Evolutionary conservation across 35 echinoderm and acorn worm species (phyloP).

Genomic region (Lytechinus pictus): DNA sequence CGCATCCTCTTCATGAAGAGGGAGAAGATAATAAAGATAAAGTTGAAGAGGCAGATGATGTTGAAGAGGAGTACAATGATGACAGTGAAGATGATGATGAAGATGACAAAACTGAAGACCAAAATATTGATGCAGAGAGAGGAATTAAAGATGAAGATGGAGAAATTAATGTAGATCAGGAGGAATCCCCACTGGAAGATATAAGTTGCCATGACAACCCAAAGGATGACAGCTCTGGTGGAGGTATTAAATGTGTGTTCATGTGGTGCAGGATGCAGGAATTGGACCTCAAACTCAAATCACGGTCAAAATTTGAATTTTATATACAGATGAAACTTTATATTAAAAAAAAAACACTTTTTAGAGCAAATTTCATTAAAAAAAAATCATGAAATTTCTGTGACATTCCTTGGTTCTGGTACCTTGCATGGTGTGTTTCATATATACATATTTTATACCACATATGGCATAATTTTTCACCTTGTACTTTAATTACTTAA

Average conservation of each 20-base stretch:
- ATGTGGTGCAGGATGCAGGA: not conserved
- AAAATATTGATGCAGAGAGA: not conserved
- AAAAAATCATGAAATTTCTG: too few species aligned
- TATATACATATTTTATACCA: not conserved
- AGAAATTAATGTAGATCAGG: slow-evolving; percentile 18
- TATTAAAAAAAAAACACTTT: too few species aligned
- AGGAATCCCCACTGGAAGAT: not conserved
- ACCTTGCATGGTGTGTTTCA: not conserved
- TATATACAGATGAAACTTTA: not conserved
- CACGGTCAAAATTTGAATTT: not conserved
- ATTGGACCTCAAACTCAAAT: not conserved
- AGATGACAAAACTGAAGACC: slow-evolving; percentile 11
- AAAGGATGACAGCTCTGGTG: not conserved
- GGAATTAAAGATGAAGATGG: slow-evolving; percentile 15
- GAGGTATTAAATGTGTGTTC: slow-evolving; percentile 8
- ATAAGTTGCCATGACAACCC: not conserved
- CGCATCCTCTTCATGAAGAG: not conserved
- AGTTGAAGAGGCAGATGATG: not conserved
- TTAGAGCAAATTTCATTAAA: too few species aligned
- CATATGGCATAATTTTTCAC: too few species aligned
- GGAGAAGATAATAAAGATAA: slow-evolving; percentile 9
- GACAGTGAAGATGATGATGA: slow-evolving; percentile 40
- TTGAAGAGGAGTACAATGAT: not conserved
- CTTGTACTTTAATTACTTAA: too few species aligned
- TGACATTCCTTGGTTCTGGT: not conserved